These are phyloP conservation scores for Atractosteus spatula DNA, from an alignment of 2,113 vertebrate genomes.

Conservation along the genomic window DNA sequence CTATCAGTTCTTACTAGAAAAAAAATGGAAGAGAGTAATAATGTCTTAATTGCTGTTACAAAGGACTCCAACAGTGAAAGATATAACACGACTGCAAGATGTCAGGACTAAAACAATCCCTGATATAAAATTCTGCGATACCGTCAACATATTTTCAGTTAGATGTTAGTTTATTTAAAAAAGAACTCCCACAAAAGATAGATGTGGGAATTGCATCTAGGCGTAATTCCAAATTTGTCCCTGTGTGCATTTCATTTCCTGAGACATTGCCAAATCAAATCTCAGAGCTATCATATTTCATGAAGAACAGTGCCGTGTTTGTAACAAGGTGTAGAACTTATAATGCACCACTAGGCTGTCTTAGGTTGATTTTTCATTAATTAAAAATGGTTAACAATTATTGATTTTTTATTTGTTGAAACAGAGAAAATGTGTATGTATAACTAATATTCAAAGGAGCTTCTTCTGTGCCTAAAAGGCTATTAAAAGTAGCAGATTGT, in stretches of 20 bases:
- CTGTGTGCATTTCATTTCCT: constrained; percentile 39
- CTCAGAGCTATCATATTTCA: constrained; percentile 45
- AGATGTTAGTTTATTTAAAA: constrained; percentile 4
- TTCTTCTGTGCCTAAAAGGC: too few relatives aligned
- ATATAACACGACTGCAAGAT: neutral
- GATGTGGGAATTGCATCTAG: constrained; percentile 27
- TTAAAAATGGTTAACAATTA: too few relatives aligned
- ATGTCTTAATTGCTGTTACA: neutral
- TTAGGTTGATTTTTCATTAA: neutral
- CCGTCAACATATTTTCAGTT: neutral
- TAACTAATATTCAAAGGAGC: too few relatives aligned
- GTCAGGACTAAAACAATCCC: neutral
- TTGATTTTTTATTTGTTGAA: too few relatives aligned
- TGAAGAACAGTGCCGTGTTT: constrained; percentile 35
- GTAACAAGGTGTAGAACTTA: constrained; percentile 28
- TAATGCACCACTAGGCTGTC: constrained; percentile 29
- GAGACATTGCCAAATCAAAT: constrained; percentile 47
- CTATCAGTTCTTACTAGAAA: constrained; percentile 13
- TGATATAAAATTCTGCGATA: neutral
- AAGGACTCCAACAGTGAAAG: neutral
- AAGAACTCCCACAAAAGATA: neutral
- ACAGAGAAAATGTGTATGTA: too few relatives aligned
- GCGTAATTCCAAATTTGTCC: constrained; percentile 27
- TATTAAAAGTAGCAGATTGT: too few relatives aligned
- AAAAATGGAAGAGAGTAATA: neutral